Evolutionary conservation across 2,888 invertebrate species (phyloP).

Genomic region (Xestia c-nigrum): DNA sequence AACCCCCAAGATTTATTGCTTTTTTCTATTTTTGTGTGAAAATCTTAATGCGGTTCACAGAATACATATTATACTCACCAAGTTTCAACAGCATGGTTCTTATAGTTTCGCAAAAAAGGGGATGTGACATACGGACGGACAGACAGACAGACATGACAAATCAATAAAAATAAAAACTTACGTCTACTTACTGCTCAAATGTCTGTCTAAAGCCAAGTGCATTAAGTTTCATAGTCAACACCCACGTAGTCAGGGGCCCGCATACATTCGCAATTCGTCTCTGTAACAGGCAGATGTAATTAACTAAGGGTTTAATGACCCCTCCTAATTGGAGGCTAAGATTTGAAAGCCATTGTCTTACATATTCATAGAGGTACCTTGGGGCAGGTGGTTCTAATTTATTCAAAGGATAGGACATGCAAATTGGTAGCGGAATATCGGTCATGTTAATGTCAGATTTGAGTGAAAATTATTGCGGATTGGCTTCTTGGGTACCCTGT

Average conservation of each 20-base stretch:
- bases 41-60: no score
- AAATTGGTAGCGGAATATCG: conserved; percentile 89
- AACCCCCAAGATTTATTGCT: no score
- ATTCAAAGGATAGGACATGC: conserved; percentile 89
- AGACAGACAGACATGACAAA: no score
- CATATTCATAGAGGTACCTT: conserved; percentile 88
- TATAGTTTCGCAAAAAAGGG: no score
- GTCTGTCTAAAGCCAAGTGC: conserved; percentile 41
- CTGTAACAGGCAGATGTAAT: conserved; percentile 80
- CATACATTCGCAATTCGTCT: conserved; percentile 76
- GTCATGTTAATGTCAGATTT: conserved; percentile 90
- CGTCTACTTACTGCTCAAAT: not conserved
- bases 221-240: conserved; percentile 64
- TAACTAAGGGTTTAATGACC: conserved; percentile 87
- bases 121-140: no score
- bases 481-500: conserved; percentile 76
- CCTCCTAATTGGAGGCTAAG: conserved; percentile 88
- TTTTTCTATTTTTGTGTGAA: no score
- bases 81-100: no score
- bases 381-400: conserved; percentile 87
- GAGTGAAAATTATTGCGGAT: conserved; percentile 88
- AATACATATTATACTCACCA: no score
- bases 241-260: conserved; percentile 64
- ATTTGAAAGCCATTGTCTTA: conserved; percentile 90
- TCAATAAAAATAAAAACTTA: no score